A percentile compares a stretch with the other conserved stretches of the same genome.
These are phyloP conservation scores for Chironomus riparius DNA, from an alignment of 2,888 invertebrate species.

Conservation along the genomic window DNA sequence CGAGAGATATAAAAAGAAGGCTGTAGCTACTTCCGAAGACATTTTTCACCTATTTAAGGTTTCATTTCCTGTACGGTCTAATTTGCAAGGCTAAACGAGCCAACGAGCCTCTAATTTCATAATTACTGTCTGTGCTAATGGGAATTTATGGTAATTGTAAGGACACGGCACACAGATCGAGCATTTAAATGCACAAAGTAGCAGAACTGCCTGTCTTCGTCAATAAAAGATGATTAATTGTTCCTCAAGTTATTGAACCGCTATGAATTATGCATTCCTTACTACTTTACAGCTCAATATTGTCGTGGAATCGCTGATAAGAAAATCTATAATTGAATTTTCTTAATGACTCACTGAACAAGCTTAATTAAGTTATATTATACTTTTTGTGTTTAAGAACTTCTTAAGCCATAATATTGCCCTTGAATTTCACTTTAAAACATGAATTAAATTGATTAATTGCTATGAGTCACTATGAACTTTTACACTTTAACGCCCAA, in stretches of 20 bases:
- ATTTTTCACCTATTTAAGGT: too few relatives aligned
- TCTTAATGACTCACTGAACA: neutral
- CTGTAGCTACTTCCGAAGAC: too few relatives aligned
- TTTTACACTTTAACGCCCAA: constrained; percentile 1
- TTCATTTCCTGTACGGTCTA: too few relatives aligned
- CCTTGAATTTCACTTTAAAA: neutral
- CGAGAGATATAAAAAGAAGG: too few relatives aligned
- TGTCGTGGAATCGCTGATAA: neutral
- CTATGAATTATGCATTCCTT: neutral
- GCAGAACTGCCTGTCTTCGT: neutral
- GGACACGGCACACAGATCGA: too few relatives aligned
- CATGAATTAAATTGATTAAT: constrained; percentile 20
- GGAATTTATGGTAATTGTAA: too few relatives aligned
- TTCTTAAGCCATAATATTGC: neutral
- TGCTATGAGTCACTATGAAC: neutral
- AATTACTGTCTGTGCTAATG: too few relatives aligned
- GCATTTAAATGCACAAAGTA: neutral
- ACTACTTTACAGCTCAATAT: too few relatives aligned
- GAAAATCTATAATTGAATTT: neutral
- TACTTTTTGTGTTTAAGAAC: neutral
- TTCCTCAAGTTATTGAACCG: neutral
- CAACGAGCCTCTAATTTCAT: too few relatives aligned
- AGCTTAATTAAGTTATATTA: neutral
- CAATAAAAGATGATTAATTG: neutral
- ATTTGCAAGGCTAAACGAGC: too few relatives aligned